Conservation (phyloP, 1,140 invertebrate species). For the Procambarus clarkii region DNA sequence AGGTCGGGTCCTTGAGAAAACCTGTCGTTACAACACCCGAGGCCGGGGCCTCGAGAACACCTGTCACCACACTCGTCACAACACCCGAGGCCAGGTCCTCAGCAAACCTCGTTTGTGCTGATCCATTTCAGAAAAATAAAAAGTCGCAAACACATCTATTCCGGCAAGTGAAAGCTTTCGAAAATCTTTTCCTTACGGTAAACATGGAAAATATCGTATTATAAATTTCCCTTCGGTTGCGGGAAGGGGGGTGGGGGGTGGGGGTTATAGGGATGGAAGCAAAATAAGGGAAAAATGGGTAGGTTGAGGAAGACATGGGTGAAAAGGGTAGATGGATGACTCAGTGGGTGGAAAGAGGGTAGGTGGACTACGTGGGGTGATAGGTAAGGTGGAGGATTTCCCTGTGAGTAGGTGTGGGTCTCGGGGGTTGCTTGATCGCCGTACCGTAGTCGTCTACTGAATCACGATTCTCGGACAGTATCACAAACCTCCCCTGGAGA, state of each 20-base stretch:
- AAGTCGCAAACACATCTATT: constrained; percentile 54
- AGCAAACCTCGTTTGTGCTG: constrained; percentile 1
- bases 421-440: no score
- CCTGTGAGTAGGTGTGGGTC: no score
- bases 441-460: no score
- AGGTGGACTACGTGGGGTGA: no score
- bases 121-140: constrained; percentile 39
- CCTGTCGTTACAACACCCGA: no score
- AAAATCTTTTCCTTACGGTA: constrained; percentile 54
- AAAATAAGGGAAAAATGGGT: not conserved
- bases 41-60: no score
- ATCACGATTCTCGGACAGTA: no score
- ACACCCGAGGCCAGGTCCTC: not conserved
- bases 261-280: not conserved
- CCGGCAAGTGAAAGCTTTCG: constrained; percentile 41
- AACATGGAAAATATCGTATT: constrained; percentile 51
- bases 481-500: no score
- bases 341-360: no score
- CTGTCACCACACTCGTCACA: not conserved
- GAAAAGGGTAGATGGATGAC: no score
- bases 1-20: no score
- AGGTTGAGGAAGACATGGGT: not conserved
- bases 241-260: not conserved
- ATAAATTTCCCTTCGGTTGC: constrained; percentile 34
- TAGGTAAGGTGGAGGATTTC: no score